phyloP scores from a whole-genome alignment of 2,113 vertebrate species.

The Myotis davidii region DNA sequence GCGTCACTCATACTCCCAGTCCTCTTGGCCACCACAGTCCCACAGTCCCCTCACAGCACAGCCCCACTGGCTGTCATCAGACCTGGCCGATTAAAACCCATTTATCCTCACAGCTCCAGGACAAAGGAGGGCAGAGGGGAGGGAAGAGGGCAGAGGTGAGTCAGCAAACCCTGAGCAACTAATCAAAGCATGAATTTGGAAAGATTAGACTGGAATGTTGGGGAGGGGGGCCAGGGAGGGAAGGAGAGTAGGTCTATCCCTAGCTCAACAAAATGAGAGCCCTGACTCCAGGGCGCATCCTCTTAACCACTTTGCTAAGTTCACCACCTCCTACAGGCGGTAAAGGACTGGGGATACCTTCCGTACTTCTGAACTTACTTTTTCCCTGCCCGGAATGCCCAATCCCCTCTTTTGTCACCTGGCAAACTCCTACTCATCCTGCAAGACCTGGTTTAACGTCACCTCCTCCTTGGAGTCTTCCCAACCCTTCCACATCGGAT shows the following conservation, averaged over 20 bases:
- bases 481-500: neutral
- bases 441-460: neutral
- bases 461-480: neutral
- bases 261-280: no score
- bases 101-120: neutral
- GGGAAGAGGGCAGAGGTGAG: no score
- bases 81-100: neutral
- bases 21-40: neutral
- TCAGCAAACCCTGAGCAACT: neutral
- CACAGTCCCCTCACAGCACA: neutral
- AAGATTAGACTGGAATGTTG: neutral
- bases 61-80: neutral
- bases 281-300: neutral
- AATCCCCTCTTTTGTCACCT: neutral
- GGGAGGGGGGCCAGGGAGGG: no score
- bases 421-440: neutral
- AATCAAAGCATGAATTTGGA: neutral
- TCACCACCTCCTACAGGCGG: neutral
- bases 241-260: no score
- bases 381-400: neutral
- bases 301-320: neutral
- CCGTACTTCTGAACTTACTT: neutral
- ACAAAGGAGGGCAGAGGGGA: neutral
- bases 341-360: neutral
- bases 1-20: neutral